Evolutionary conservation across 1,140 invertebrate genomes (phyloP), one percentile per base, ranked within the genome.

Genomic region (Trachelipus rathkii): DNA sequence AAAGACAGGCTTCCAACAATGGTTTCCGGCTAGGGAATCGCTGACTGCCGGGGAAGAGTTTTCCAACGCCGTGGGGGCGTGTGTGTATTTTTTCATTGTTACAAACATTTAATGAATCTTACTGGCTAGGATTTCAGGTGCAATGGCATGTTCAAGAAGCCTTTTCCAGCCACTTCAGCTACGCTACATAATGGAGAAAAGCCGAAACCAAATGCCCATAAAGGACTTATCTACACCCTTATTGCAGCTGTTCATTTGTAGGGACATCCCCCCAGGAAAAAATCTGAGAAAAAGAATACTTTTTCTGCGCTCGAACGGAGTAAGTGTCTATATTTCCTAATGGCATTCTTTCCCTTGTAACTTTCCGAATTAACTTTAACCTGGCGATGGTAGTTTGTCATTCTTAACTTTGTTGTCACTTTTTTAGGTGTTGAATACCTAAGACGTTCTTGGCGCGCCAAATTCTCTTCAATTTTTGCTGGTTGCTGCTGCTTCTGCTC

Each of bases 331-430:
- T 87, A 5, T 87, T 86, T 21, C 89, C 90, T 6, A 82, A n/a
- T 82, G 4, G 90, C 89, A n/a, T n/a, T n/a, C n/a, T 83, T 88
- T 88, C 79, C 87, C 86, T 84, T 91, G n/a, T 91, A 74, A 91
- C 84, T 78, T 89, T 88, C 90, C n/a, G n/a, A n/a, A 91, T 91
- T 45, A 91, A 83, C 71, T 90, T 88, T n/a, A 91, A 86, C 68
- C 60, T 78, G 19, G 77, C 19, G 19, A n/a, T n/a, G 24, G 10
- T 53, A 46, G 60, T 83, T 86, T 80, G 86, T 84, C 79, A 87
- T 86, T 82, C 87, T 78, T 78, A 45, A 67, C 74, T 24, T 73
- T n/a, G n/a, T 73, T 60, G 71, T 67, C 13, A 71, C 76, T n/a
- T 72, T 69, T 44, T 68, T 73, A 8, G 75, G 19, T 11, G 13